phyloP scores from a whole-genome alignment of 1,140 invertebrate species.

The Pantala flavescens region DNA sequence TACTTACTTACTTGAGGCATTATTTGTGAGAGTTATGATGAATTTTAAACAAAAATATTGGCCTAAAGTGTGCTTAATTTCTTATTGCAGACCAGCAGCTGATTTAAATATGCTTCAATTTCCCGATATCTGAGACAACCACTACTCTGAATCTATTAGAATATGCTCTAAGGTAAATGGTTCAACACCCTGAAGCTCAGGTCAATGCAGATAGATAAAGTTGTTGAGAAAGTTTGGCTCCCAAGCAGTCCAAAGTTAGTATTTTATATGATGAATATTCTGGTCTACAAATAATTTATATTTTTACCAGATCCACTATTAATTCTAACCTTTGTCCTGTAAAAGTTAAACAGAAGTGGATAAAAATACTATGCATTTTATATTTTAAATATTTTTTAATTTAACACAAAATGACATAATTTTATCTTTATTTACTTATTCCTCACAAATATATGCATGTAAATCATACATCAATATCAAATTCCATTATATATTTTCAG shows the following conservation, averaged over 20 bases:
- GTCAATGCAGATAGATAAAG: slow-evolving; percentile 52
- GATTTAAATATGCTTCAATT: slow-evolving; percentile 51
- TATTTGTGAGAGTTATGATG: no score
- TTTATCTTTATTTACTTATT: no score
- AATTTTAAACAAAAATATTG: no score
- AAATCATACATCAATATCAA: no score
- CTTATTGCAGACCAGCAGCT: slow-evolving; percentile 47
- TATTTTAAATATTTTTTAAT: neutral
- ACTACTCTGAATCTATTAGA: slow-evolving; percentile 54
- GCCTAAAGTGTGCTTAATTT: slow-evolving; percentile 17
- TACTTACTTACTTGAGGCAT: no score
- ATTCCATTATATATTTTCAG: slow-evolving; percentile 35
- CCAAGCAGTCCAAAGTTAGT: slow-evolving; percentile 49
- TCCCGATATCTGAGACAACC: slow-evolving; percentile 58
- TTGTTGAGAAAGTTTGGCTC: slow-evolving; percentile 44
- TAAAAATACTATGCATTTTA: no score
- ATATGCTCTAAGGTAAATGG: slow-evolving; percentile 50
- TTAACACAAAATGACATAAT: no score
- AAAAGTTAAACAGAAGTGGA: no score
- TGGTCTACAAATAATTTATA: no score
- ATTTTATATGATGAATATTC: neutral
- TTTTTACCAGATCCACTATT: neutral
- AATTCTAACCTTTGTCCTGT: no score
- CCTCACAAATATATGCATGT: no score
- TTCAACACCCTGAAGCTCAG: slow-evolving; percentile 53